These are phyloP conservation scores for Vesta saturnalis DNA, from an alignment of 2,888 invertebrate species.

Conservation along the genomic window DNA sequence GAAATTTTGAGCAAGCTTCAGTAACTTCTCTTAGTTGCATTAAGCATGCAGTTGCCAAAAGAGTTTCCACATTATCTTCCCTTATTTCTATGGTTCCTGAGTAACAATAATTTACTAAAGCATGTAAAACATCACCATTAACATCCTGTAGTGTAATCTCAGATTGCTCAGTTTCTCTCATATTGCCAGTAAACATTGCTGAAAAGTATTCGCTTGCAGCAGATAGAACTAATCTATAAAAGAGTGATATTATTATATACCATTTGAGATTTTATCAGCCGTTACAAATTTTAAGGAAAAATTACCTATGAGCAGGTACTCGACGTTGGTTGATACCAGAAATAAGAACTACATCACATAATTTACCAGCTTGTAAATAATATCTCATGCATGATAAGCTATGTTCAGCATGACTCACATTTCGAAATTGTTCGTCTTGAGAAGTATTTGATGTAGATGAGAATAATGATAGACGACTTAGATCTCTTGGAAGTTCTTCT, in stretches of 20 bases:
- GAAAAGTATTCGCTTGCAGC: constrained; percentile 95
- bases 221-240: constrained; percentile 81
- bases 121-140: constrained; percentile 85
- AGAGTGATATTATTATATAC: background rate
- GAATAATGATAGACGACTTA: constrained; percentile 72
- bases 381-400: constrained; percentile 84
- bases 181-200: constrained; percentile 92
- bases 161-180: constrained; percentile 83
- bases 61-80: constrained; percentile 91
- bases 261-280: background rate
- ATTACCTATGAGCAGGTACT: constrained; percentile 60
- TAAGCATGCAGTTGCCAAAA: constrained; percentile 88
- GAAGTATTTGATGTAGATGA: constrained; percentile 68
- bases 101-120: constrained; percentile 90
- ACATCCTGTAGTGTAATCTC: constrained; percentile 88
- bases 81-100: constrained; percentile 85
- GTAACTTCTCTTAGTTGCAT: constrained; percentile 88
- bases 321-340: constrained; percentile 76
- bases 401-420: constrained; percentile 82
- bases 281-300: background rate
- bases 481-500: constrained; percentile 73
- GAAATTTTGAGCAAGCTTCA: constrained; percentile 88
- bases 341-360: constrained; percentile 89
- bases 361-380: constrained; percentile 81
- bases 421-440: constrained; percentile 81